Evolutionary conservation across 2,888 invertebrate genomes (phyloP), one percentile per base, ranked within the genome.

Genomic region (Ophioninae sp.): DNA sequence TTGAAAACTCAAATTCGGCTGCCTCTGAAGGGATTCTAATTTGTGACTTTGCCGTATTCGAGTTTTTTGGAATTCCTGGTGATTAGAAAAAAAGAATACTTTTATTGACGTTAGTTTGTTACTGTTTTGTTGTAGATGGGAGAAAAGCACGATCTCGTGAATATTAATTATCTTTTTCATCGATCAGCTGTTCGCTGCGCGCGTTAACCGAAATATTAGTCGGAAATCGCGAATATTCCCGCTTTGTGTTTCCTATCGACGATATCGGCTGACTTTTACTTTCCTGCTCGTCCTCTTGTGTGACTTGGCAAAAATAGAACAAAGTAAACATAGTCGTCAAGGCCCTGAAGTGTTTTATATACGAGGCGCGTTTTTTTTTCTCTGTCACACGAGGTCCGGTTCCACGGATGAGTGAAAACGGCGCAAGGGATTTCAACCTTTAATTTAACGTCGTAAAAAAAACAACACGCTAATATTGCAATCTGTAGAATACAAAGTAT

Each of bases 301-400:
- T 77, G 67, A 75, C 75, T 80, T 39, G 83, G 78, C 74, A 67
- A 83, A 81, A 84, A 84, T 84, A 81, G 84, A 81, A 81, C 81
- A 79, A 84, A 84, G 81, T 81, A 84, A 84, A 76, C 81, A 79
- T 62, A 81, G 79, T 76, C 75, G 76, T 79, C 83, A 79, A 84
- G 78, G 78, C 78, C 83, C 83, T 79, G 78, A 70, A 68, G 75
- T 75, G 61, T 81, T 79, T 81, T 78, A 84, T 81, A 67, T 72
- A 75, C 59, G 79, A 62, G 74, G 64, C 67, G 57, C 41, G 37
- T 69, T 68, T 77, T 72, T 59, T 44, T 65, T 44, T 41, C 30
- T 17, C 57, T 20, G n/a, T 57, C 72, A 30, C 77, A 76, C 73
- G 76, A 84, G 76, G 81, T 84, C 81, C 68, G 79, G 79, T 81